phyloP scores from a whole-genome alignment of 1,140 invertebrate genomes.

The Lutraria rhynchaena region DNA sequence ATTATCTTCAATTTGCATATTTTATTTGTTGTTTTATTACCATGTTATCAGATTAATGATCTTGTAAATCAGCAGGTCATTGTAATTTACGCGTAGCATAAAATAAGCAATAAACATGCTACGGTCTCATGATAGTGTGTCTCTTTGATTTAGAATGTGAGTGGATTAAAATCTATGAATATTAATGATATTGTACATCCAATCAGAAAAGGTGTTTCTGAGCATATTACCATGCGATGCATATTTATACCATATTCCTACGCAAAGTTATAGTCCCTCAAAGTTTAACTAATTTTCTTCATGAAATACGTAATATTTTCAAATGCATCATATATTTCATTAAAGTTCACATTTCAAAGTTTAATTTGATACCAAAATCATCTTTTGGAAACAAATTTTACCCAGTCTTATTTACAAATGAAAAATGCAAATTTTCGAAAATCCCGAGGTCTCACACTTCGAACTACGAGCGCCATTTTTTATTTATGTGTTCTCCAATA shows the following conservation, averaged over 20 bases:
- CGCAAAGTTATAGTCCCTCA: constrained; percentile 15
- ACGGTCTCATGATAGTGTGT: neutral
- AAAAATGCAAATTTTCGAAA: neutral
- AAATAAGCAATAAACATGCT: constrained; percentile 9
- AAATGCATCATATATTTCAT: neutral
- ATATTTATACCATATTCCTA: neutral
- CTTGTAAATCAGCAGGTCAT: neutral
- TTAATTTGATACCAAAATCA: constrained; percentile 14
- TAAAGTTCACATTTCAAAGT: neutral
- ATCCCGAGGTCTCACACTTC: neutral
- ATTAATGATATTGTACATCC: constrained; percentile 8
- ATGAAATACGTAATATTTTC: neutral
- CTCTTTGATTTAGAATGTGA: neutral
- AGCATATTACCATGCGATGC: neutral
- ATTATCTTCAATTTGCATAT: constrained; percentile 13
- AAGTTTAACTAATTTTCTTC: constrained; percentile 1
- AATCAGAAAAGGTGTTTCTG: constrained; percentile 9
- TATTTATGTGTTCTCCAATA: neutral
- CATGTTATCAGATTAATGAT: constrained; percentile 3
- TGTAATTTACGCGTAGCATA: neutral
- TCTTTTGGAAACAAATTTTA: neutral
- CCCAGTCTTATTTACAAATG: neutral
- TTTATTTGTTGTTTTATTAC: constrained; percentile 4
- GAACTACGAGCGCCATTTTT: neutral
- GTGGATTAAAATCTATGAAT: constrained; percentile 6